Conservation (phyloP, 1,140 invertebrate species). For the Heliconius himera region DNA sequence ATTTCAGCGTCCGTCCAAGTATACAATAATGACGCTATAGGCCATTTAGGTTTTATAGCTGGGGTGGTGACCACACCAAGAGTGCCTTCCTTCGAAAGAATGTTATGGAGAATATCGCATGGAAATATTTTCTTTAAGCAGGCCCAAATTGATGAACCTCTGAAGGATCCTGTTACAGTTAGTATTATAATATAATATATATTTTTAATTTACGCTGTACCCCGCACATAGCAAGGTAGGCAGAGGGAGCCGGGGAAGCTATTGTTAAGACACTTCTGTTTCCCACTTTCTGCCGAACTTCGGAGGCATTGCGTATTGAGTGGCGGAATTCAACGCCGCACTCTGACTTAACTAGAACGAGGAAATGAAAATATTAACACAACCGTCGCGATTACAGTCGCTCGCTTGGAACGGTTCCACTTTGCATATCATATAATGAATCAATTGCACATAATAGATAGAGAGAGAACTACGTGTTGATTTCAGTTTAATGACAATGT, state of each 20-base stretch:
- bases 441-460: not conserved
- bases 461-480: not conserved
- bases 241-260: not conserved
- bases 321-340: too few relatives aligned
- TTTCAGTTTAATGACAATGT: not conserved
- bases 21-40: constrained; percentile 89
- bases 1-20: constrained; percentile 86
- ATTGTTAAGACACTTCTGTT: not conserved
- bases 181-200: constrained; percentile 46
- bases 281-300: not conserved
- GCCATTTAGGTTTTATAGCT: constrained; percentile 83
- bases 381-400: too few relatives aligned
- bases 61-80: constrained; percentile 86
- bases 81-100: constrained; percentile 90
- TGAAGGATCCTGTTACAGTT: constrained; percentile 94
- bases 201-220: not conserved
- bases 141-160: constrained; percentile 88
- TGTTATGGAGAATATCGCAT: constrained; percentile 93
- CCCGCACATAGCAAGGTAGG: not conserved
- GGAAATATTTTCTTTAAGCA: constrained; percentile 93
- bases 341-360: too few relatives aligned
- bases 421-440: not conserved
- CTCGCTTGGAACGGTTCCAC: too few relatives aligned
- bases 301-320: too few relatives aligned
- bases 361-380: too few relatives aligned